A percentile compares a stretch with the other conserved stretches of the same genome.
These are phyloP conservation scores for Spisula subtruncata DNA, from an alignment of 2,888 invertebrate species.

Conservation along the genomic window DNA sequence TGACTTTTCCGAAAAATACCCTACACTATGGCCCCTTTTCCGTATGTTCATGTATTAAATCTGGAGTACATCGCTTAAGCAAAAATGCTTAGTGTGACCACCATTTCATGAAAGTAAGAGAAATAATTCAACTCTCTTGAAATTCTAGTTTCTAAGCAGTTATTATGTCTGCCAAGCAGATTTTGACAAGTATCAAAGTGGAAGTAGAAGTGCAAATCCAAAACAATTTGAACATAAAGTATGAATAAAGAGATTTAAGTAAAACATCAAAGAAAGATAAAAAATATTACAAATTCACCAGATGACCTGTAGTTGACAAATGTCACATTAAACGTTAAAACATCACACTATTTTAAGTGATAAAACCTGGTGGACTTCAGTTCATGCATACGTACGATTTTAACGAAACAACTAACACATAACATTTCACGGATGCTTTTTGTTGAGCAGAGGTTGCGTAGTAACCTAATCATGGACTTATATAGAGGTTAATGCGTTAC, in stretches of 20 bases:
- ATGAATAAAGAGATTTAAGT: not conserved
- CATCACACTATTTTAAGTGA: conserved; percentile 18
- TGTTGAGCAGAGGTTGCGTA: not conserved
- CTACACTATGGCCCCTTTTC: no score
- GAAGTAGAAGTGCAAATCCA: no score
- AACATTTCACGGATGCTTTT: conserved; percentile 6
- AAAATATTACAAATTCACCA: not conserved
- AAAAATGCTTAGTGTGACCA: no score
- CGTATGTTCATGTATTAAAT: no score
- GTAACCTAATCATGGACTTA: not conserved
- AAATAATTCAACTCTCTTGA: no score
- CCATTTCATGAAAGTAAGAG: no score
- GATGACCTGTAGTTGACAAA: not conserved
- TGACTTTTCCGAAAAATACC: no score
- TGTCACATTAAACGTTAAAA: conserved; percentile 7
- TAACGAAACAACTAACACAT: not conserved
- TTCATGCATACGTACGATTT: not conserved
- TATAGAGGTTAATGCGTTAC: not conserved
- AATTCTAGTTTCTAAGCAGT: no score
- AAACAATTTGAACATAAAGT: not conserved
- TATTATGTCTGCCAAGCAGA: no score
- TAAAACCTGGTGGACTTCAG: not conserved
- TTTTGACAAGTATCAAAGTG: no score
- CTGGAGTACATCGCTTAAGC: no score
- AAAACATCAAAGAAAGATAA: not conserved